Percentiles rank a stretch among this genome's conserved stretches.
phyloP scores from a whole-genome alignment of 1,140 invertebrate species.

The Leptinotarsa defecta region DNA sequence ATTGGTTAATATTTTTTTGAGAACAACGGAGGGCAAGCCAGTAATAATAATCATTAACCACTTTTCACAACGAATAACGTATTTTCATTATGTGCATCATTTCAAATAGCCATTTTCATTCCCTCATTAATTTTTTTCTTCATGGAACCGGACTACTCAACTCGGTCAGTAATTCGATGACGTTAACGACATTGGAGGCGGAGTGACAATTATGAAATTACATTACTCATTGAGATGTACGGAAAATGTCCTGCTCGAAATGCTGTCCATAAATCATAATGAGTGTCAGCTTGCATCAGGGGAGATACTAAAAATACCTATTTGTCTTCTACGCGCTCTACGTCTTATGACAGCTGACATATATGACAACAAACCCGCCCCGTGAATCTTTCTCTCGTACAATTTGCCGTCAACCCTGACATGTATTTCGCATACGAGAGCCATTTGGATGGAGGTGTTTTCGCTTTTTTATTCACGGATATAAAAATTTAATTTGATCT shows the following conservation, averaged over 20 bases:
- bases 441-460: too few species aligned
- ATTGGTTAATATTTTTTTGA: too few species aligned
- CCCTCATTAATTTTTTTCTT: too few species aligned
- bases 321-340: constrained; percentile 46
- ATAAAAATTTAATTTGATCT: too few species aligned
- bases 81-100: too few species aligned
- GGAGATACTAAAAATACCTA: constrained; percentile 46
- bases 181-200: constrained; percentile 45
- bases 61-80: too few species aligned
- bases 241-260: constrained; percentile 44
- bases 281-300: constrained; percentile 45
- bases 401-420: not conserved
- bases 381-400: constrained; percentile 17
- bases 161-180: constrained; percentile 25
- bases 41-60: too few species aligned
- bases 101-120: too few species aligned
- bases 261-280: constrained; percentile 51
- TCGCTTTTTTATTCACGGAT: too few species aligned
- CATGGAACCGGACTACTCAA: not conserved
- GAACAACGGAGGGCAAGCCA: too few species aligned
- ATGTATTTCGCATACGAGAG: too few species aligned
- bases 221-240: constrained; percentile 53
- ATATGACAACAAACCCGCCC: constrained; percentile 6
- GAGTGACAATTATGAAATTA: constrained; percentile 55
- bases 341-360: constrained; percentile 47